Conservation (phyloP, 2,888 invertebrate genomes). For the Torymus texanus region DNA sequence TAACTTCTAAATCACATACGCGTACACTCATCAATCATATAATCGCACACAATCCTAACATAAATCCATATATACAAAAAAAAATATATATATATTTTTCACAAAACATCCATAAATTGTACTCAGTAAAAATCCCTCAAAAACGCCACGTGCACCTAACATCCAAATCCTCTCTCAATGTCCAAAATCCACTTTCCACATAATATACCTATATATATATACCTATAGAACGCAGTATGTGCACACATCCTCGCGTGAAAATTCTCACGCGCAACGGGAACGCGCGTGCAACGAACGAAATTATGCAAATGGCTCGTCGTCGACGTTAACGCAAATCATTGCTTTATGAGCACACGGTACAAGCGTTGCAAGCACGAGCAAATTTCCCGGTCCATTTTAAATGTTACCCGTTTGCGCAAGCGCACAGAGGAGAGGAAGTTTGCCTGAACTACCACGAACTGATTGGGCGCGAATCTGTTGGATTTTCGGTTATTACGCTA, state of each 20-base stretch:
- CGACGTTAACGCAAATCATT: slow-evolving; percentile 20
- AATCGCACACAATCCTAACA: no score
- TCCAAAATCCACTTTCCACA: no score
- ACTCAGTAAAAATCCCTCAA: no score
- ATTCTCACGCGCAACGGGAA: neutral
- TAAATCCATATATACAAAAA: no score
- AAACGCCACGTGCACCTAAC: no score
- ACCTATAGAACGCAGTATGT: no score
- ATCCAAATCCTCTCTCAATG: no score
- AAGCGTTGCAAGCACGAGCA: neutral
- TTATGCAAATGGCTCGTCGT: slow-evolving; percentile 37
- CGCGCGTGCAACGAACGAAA: neutral
- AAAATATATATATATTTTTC: no score
- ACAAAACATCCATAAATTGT: no score
- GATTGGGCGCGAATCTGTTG: slow-evolving; percentile 27
- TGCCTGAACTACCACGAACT: neutral
- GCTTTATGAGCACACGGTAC: slow-evolving; percentile 19
- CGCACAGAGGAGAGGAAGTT: slow-evolving; percentile 20
- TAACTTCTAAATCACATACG: no score
- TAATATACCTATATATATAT: no score
- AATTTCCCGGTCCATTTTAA: slow-evolving; percentile 32
- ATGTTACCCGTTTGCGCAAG: neutral
- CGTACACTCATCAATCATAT: no score
- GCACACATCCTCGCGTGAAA: neutral
- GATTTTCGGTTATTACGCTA: slow-evolving; percentile 8